These are phyloP conservation scores for Alloscopus bannaensis DNA, from an alignment of 2,888 invertebrate genomes.

Conservation along the genomic window DNA sequence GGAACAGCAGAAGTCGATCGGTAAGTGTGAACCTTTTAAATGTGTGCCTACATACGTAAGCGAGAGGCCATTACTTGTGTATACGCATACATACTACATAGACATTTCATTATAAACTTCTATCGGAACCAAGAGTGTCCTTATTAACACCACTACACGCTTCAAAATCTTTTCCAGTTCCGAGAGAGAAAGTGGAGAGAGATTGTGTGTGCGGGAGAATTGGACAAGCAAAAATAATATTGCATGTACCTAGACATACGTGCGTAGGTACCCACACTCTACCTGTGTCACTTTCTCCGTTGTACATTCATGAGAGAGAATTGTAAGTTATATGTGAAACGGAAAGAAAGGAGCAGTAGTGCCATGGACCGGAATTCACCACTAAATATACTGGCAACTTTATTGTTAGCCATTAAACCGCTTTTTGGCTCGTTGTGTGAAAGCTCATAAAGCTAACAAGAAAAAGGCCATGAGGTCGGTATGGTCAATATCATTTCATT, in stretches of 20 bases:
- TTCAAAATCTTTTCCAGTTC: constrained; percentile 30
- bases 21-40: constrained; percentile 60
- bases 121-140: constrained; percentile 43
- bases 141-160: constrained; percentile 42
- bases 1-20: constrained; percentile 71
- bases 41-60: constrained; percentile 14
- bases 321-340: constrained; percentile 4
- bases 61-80: no score
- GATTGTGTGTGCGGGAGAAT: no score
- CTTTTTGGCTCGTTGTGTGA: constrained; percentile 50
- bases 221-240: no score
- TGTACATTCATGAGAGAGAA: constrained; percentile 16
- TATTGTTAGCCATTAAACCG: constrained; percentile 57
- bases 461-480: constrained; percentile 32
- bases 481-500: constrained; percentile 50
- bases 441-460: constrained; percentile 55
- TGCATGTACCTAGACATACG: no score
- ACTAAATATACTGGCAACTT: constrained; percentile 54
- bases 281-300: constrained; percentile 3
- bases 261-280: constrained; percentile 22
- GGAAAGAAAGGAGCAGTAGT: constrained; percentile 27
- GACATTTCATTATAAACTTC: neutral
- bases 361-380: constrained; percentile 50
- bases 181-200: constrained; percentile 21
- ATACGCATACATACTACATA: constrained; percentile 23